Base-by-base conservation (phyloP, 2,113 vertebrate genomes). In the Phalacrocorax aristotelis region DNA sequence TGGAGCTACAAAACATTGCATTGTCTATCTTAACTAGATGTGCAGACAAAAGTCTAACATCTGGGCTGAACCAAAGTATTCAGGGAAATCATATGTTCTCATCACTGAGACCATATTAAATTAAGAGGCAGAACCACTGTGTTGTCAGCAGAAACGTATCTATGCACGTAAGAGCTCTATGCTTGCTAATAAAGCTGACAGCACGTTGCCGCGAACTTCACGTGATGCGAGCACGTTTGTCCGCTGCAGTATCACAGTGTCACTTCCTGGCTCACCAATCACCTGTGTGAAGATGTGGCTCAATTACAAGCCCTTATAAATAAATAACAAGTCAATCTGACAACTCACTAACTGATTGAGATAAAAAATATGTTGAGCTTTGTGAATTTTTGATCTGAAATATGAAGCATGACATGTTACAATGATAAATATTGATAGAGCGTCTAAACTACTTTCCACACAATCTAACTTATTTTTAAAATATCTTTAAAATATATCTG, bases 371-470 rank as follows among this genome's bases (percentile, higher is more conserved):
- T 12, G 25, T 93, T 42, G 51, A 90, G 38, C 55, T 88, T 86
- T 90, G 82, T 87, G 83, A 90, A 94, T 93, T 86, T 95, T 96
- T 92, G 74, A 81, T 75, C 71, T 71, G 68, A 93, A 93, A 75
- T 65, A 36, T 0, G 0, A 70, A 65, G 26, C 48, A 65, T 44
- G 32, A 62, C 69, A 54, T 9, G 16, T 51, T 79, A 52, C 17
- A 54, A 44, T 46, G 36, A 90, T 86, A 88, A 88, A 86, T 92
- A 97, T 77, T 91, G 81, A 95, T 95, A 74, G 91, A 95, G 68
- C 62, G 34, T n/a, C 54, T 64, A 65, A 92, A 87, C 14, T 12
- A 6, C 42, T 75, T 96, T 86, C 61, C 20, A 26, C 18, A 22
- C 0, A 0, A 60, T 64, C 40, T 64, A 82, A 66, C 93, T 82